Evolutionary conservation across 2,888 invertebrate species (phyloP), one percentile per base, ranked within the genome.

Genomic region (Hydriomena furcata): DNA sequence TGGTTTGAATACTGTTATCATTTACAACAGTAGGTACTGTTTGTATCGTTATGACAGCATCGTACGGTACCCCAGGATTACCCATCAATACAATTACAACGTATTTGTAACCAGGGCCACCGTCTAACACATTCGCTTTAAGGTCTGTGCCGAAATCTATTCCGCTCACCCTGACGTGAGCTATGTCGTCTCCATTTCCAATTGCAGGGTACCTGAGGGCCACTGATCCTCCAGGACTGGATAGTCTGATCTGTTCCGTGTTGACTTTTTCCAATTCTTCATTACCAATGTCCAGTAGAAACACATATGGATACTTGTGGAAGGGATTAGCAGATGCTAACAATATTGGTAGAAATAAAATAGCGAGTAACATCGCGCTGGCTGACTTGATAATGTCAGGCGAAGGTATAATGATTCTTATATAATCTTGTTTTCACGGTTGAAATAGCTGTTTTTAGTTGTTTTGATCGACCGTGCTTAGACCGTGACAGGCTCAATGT

Each of bases 21-120:
- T 48, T 48, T 27, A 34, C 58, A 24, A 68, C 68, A 50, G 46
- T 59, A 2, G 70, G 61, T 25, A 84, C 50, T 24, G 84, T 87
- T 61, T 87, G 74, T 48, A 89, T 61, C 27, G 88, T 86, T 35
- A 90, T 61, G 2, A 88, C 81, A 12, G 83, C 82, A 58, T 90
- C 88, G 43, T 82, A 90, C 5, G 77, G 64, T 4, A 73, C 71
- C 7, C 77, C 82, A 61, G 72, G 61, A 31, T 87, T 87, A 58
- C 89, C 87, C 61, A 76, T 73, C 37, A 90, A 82, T 55, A 83
- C 79, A 31, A 90, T 52, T 1, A 88, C 83, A 2, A 82, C 84
- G 66, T 85, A 87, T 64, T 83, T 84, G 58, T 75, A 86, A 34
- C 89, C 90, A 61, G 90, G 90, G 11, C 90, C 90, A 34, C 90